Conservation (phyloP, 2,797 vertebrate genomes). For the Liparis tanakae region DNA sequence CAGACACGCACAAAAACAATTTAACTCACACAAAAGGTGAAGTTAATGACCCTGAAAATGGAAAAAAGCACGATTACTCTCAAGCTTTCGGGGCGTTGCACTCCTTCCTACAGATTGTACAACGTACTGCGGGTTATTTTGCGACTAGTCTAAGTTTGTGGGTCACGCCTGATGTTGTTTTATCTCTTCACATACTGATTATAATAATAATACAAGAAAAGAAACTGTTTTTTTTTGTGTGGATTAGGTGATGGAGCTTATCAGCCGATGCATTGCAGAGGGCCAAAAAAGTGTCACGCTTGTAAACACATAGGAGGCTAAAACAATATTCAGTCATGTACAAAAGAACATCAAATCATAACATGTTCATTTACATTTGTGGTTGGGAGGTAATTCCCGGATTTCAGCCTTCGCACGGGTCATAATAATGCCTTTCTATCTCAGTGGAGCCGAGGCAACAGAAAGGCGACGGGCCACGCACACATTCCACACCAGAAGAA, state of each 20-base stretch:
- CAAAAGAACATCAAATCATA: slow-evolving; percentile 14
- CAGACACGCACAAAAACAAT: background rate
- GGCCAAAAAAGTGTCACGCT: background rate
- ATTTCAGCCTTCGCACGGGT: background rate
- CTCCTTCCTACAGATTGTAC: background rate
- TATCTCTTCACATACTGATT: background rate
- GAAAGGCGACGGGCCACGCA: background rate
- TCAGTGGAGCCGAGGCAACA: background rate
- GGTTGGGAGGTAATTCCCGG: background rate
- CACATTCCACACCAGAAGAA: background rate
- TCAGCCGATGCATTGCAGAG: background rate
- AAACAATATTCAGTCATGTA: slow-evolving; percentile 4
- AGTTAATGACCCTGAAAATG: background rate
- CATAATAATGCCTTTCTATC: background rate
- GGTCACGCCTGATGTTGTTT: background rate
- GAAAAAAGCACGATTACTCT: background rate
- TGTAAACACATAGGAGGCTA: background rate
- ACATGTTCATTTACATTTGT: background rate
- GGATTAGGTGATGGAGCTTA: background rate
- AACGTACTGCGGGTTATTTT: background rate
- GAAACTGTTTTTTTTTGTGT: too few relatives aligned
- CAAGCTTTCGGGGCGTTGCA: background rate
- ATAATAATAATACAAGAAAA: background rate
- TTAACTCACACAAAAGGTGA: background rate
- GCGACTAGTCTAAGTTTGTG: background rate